These are phyloP conservation scores for Leptinotarsa tumamoca DNA, from an alignment of 2,888 invertebrate species.

Conservation along the genomic window DNA sequence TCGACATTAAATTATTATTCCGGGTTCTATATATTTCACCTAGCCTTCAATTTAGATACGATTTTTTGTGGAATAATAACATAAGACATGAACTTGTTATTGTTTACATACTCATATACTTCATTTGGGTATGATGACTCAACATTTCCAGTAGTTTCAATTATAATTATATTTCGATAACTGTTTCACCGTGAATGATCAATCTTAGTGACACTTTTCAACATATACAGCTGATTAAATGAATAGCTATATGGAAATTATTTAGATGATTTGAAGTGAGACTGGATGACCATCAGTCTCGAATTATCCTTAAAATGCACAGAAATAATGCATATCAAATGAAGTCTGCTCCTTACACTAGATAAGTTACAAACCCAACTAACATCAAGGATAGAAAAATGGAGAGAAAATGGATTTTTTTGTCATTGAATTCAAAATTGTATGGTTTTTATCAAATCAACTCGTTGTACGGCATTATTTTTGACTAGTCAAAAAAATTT, in stretches of 20 bases:
- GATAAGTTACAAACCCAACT: too few species aligned
- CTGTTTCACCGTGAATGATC: neutral
- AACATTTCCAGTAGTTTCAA: neutral
- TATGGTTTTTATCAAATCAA: too few species aligned
- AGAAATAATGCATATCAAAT: neutral
- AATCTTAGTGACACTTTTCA: neutral
- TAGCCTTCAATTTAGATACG: conserved; percentile 4
- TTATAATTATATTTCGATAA: conserved; percentile 2
- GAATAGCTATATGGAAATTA: neutral
- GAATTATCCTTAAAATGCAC: neutral
- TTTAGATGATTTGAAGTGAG: neutral
- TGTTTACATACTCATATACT: neutral
- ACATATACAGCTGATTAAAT: neutral
- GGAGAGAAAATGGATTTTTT: too few species aligned
- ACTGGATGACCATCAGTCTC: neutral
- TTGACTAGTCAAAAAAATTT: too few species aligned
- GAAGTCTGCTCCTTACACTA: neutral
- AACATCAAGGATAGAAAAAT: too few species aligned
- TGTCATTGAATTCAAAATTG: too few species aligned
- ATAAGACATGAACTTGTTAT: conserved; percentile 5
- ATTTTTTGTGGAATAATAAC: conserved; percentile 4
- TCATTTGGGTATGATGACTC: neutral
- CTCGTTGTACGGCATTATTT: too few species aligned
- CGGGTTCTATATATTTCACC: conserved; percentile 5
- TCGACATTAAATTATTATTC: neutral